Evolutionary conservation across 2,113 vertebrate genomes (phyloP).

Genomic region (Rhagologus leucostigma): DNA sequence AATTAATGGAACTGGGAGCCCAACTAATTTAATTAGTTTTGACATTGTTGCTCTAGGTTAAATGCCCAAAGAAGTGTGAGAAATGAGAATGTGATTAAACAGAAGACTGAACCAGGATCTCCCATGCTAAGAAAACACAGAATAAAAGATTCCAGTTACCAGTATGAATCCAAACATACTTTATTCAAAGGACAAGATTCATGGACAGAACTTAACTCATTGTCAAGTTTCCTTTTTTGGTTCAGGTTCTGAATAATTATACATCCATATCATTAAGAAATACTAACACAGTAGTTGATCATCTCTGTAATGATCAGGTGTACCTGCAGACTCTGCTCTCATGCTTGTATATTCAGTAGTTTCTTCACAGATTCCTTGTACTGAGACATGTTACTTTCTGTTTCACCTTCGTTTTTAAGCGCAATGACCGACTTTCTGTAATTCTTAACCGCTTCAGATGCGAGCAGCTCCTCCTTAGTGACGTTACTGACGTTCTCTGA

Average conservation of each 20-base stretch:
- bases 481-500: slow-evolving; percentile 50
- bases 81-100: not conserved
- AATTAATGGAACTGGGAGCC: not conserved
- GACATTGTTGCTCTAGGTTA: not conserved
- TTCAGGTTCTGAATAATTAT: not conserved
- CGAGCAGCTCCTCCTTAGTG: slow-evolving; percentile 77
- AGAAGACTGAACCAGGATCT: not conserved
- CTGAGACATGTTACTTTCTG: slow-evolving; percentile 72
- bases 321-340: not conserved
- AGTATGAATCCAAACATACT: not conserved
- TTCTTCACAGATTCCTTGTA: slow-evolving; percentile 92
- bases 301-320: not conserved
- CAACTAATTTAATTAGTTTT: not conserved
- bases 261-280: not conserved
- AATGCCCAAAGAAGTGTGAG: not conserved
- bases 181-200: slow-evolving; percentile 28
- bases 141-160: not conserved
- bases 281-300: not conserved
- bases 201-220: not conserved
- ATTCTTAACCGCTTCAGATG: slow-evolving; percentile 74
- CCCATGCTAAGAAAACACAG: not conserved
- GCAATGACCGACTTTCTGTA: slow-evolving; percentile 79
- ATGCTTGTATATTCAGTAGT: slow-evolving; percentile 67
- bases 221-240: not conserved
- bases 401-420: slow-evolving; percentile 88